Evolutionary conservation across 2,113 vertebrate genomes (phyloP).

Genomic region (Burhinus bistriatus): DNA sequence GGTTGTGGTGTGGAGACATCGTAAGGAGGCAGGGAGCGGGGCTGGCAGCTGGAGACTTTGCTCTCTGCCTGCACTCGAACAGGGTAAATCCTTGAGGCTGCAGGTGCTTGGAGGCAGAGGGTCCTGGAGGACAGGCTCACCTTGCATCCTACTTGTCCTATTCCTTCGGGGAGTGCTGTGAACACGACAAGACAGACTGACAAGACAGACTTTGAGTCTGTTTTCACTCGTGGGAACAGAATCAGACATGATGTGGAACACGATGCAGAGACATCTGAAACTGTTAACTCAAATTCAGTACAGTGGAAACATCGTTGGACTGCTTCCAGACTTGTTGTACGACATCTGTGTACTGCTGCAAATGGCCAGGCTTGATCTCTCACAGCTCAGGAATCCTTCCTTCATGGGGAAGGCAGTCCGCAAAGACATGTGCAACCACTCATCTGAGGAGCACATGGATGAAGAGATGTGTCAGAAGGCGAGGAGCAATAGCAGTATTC

Average conservation of each 20-base stretch:
- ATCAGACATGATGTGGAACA: not conserved
- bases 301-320: not conserved
- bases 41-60: not conserved
- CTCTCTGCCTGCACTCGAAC: not conserved
- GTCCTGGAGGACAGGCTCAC: not conserved
- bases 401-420: not conserved
- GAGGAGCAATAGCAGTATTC: not conserved
- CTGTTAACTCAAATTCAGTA: not conserved
- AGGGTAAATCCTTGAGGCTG: not conserved
- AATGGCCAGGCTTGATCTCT: not conserved
- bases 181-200: not conserved
- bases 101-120: not conserved
- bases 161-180: not conserved
- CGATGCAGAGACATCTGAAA: not conserved
- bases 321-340: not conserved
- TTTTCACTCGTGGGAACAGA: not conserved
- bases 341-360: not conserved
- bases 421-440: not conserved
- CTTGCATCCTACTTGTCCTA: not conserved
- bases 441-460: not conserved
- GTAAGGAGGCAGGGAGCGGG: fast-evolving
- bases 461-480: not conserved
- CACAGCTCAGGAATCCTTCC: not conserved
- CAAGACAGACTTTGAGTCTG: not conserved
- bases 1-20: not conserved